Evolutionary conservation across 2,797 vertebrate species (phyloP), one percentile per base, ranked within the genome.

Genomic region (Bovichtus diacanthus): DNA sequence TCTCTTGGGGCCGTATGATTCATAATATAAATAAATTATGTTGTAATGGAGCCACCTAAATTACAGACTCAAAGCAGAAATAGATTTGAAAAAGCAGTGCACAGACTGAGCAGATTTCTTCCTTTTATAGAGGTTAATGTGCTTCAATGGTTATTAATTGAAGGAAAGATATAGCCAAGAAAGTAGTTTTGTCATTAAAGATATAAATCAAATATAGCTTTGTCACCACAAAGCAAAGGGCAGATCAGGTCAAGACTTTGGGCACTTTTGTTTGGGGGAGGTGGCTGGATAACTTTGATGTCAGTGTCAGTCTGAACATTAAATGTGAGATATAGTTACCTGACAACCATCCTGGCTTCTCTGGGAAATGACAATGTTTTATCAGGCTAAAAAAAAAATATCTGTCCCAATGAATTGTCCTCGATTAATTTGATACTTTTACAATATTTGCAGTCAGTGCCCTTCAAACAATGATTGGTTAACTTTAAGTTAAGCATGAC

Each of bases 11-110:
- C 90, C 65, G 78, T 85, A 90, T 90, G 91, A 93, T 94, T 94
- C 90, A 87, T 91, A 94, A 94, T 91, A 84, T 93, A 94, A 94
- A 95, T 94, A 95, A 95, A 94, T 94, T 94, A 93, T 93, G 81
- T 90, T 93, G 93, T 94, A 94, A 94, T 94, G 87, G 87, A 92
- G 87, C 87, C 88, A 90, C 91, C 90, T 49, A 94, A 95, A 95
- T 95, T 94, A 94, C 91, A 95, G 94, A 88, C 86, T 89, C 29
- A 76, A 80, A 77, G 84, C 87, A 85, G 88, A 94, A 94, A 93
- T 93, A 92, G 92, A 92, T 89, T 87, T 88, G 36, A 88, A 84
- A 87, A 91, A 81, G 82, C 56, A 72, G 66, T 19, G 50, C 60
- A 81, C 51, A 66, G 25, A 83, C 83, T 53, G 66, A 76, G 79